Evolutionary conservation across 1,140 invertebrate genomes (phyloP).

Genomic region (Atopsyche davidsoni): DNA sequence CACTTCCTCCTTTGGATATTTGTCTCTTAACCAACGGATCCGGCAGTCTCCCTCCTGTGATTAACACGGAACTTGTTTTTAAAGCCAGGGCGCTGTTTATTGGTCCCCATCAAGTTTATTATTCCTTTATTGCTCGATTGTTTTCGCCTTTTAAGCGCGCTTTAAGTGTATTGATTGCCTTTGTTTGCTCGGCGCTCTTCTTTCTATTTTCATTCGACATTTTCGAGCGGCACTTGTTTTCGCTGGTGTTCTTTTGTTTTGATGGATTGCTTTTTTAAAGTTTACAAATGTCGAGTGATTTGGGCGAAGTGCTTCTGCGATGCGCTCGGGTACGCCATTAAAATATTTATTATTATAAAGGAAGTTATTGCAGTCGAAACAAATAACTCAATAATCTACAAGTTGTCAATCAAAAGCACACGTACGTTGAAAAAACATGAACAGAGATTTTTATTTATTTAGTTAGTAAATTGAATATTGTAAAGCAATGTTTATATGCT

Average conservation of each 20-base stretch:
- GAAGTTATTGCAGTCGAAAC: no score
- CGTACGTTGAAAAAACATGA: no score
- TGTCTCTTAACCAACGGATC: not conserved
- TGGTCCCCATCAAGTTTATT: constrained; percentile 29
- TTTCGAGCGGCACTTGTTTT: not conserved
- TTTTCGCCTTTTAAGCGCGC: constrained; percentile 29
- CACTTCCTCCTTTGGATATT: not conserved
- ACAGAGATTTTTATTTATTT: no score
- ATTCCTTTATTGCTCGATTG: constrained; percentile 31
- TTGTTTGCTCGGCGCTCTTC: constrained; percentile 19
- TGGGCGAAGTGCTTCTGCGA: no score
- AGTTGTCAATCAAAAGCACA: no score
- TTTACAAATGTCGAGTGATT: constrained; percentile 6
- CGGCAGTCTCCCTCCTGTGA: constrained; percentile 10
- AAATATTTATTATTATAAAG: no score
- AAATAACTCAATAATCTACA: no score
- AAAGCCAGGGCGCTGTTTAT: constrained; percentile 20
- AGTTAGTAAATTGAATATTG: no score
- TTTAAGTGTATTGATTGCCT: constrained; percentile 26
- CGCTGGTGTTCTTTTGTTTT: constrained; percentile 7
- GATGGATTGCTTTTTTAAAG: constrained; percentile 21
- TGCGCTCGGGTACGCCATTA: no score
- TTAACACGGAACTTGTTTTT: constrained; percentile 27
- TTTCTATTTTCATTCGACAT: not conserved
- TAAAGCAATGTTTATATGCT: no score